Percentiles rank a stretch among this genome's conserved stretches.
These are phyloP conservation scores for Balearica regulorum DNA, from an alignment of 2,797 vertebrate species.

Conservation along the genomic window DNA sequence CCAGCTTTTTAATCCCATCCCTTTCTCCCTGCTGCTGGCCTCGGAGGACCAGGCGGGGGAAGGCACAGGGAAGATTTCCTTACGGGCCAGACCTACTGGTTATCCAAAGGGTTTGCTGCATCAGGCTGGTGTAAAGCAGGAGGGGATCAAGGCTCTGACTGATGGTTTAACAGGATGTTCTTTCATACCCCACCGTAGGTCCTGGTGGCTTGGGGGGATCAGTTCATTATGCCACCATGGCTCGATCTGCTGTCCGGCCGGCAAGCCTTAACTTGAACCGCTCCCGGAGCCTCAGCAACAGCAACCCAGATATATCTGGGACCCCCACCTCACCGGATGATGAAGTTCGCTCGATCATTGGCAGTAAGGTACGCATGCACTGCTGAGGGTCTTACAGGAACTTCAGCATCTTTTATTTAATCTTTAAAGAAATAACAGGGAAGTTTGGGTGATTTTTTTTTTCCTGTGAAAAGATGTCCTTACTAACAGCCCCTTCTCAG, in stretches of 20 bases:
- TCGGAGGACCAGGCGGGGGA: not conserved
- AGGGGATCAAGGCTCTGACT: not conserved
- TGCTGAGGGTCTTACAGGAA: not conserved
- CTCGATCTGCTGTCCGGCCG: slow-evolving; percentile 91
- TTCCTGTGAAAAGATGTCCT: not conserved
- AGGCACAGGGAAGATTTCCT: not conserved
- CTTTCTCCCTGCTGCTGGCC: not conserved
- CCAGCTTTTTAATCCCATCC: not conserved
- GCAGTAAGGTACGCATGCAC: slow-evolving; percentile 85
- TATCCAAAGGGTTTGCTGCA: not conserved
- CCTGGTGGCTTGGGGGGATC: slow-evolving; percentile 91
- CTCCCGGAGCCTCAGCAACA: slow-evolving; percentile 98
- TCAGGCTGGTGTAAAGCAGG: not conserved
- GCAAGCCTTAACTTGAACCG: slow-evolving; percentile 96
- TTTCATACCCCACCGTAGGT: slow-evolving; percentile 54
- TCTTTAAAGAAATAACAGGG: not conserved
- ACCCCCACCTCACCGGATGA: slow-evolving; percentile 96
- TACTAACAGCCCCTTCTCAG: not conserved
- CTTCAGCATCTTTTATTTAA: not conserved
- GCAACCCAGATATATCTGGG: slow-evolving; percentile 97
- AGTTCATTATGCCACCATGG: slow-evolving; percentile 98
- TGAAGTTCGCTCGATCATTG: slow-evolving; percentile 95
- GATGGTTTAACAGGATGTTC: not conserved
- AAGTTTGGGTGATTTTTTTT: not conserved
- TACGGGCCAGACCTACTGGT: not conserved